Conservation (phyloP, 35 echinoderm and acorn worm species). For the Anneissia japonica region DNA sequence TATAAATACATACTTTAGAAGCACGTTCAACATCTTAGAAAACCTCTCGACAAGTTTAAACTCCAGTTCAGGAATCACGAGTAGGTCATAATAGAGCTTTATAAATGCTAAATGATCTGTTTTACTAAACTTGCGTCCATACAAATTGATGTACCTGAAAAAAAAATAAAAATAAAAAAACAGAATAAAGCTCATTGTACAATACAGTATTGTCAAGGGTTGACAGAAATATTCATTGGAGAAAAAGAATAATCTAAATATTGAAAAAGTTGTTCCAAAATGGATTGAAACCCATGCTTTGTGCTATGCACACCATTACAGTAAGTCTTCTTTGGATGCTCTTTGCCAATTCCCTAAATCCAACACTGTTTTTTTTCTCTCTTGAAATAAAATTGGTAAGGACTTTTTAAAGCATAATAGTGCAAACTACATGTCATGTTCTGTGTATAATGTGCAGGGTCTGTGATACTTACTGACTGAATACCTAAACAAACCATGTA, state of each 20-base stretch:
- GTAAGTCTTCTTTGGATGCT: too few relatives aligned
- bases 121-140: conserved; percentile 88
- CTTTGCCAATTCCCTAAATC: too few relatives aligned
- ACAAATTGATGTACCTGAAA: conserved; percentile 71
- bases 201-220: neutral
- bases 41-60: conserved; percentile 48
- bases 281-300: too few relatives aligned
- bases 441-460: too few relatives aligned
- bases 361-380: too few relatives aligned
- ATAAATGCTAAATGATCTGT: conserved; percentile 86
- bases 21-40: conserved; percentile 26
- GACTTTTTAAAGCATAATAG: too few relatives aligned
- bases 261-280: neutral
- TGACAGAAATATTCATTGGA: neutral
- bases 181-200: neutral
- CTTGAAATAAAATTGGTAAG: too few relatives aligned
- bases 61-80: conserved; percentile 75
- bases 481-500: too few relatives aligned
- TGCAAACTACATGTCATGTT: too few relatives aligned
- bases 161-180: neutral
- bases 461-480: too few relatives aligned
- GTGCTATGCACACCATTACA: too few relatives aligned
- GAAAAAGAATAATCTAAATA: neutral
- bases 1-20: conserved; percentile 93
- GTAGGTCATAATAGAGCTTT: conserved; percentile 63